Percentiles rank a stretch among this genome's conserved stretches.
Conservation (phyloP, 92 coral and sea anemone species). For the Heteractis magnifica region DNA sequence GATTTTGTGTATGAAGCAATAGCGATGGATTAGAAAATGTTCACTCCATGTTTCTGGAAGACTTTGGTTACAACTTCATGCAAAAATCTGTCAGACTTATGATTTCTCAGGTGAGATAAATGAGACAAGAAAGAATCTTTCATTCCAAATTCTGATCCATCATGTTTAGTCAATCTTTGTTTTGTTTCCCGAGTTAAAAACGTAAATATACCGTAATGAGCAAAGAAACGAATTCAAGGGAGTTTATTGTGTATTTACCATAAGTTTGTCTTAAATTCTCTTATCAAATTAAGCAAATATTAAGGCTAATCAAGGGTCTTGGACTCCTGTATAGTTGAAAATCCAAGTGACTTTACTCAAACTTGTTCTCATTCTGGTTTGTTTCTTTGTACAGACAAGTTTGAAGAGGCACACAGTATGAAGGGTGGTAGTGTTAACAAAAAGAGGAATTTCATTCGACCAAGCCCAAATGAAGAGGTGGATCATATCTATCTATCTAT, state of each 20-base stretch:
- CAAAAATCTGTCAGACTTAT: background rate
- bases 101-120: background rate
- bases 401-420: slow-evolving; percentile 5
- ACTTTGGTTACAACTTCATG: background rate
- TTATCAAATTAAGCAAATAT: too few species aligned
- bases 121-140: too few species aligned
- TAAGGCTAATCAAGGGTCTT: too few species aligned
- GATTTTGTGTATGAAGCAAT: background rate
- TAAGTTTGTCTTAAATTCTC: too few species aligned
- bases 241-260: too few species aligned
- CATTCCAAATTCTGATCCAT: too few species aligned
- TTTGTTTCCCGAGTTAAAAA: background rate
- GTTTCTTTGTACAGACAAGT: background rate
- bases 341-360: background rate
- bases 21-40: background rate
- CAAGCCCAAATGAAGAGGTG: slow-evolving; percentile 94
- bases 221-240: too few species aligned
- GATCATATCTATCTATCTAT: background rate
- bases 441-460: slow-evolving; percentile 39
- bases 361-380: background rate
- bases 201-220: background rate
- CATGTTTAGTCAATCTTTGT: too few species aligned
- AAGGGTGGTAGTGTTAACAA: background rate
- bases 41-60: background rate
- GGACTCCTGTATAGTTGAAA: too few species aligned